These are phyloP conservation scores for Zaprionus vittiger DNA, from an alignment of 1,140 invertebrate genomes.

Conservation along the genomic window DNA sequence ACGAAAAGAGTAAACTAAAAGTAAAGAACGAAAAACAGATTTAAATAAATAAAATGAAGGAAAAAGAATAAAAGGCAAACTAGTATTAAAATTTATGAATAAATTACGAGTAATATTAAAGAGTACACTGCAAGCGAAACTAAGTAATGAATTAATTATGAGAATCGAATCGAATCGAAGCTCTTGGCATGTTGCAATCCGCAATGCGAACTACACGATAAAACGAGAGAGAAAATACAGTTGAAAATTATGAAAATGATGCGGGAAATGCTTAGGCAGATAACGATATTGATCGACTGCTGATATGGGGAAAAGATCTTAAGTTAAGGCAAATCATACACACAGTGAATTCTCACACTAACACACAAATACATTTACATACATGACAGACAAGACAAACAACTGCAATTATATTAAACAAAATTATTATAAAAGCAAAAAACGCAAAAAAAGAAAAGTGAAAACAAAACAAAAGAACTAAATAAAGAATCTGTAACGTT, in stretches of 20 bases:
- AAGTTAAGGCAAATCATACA: slow-evolving; percentile 70
- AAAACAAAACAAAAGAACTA: slow-evolving; percentile 56
- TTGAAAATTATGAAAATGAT: slow-evolving; percentile 33
- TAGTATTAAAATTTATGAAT: slow-evolving; percentile 80
- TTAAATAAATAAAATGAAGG: slow-evolving; percentile 17
- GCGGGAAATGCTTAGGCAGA: slow-evolving; percentile 51
- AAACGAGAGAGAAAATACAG: slow-evolving; percentile 39
- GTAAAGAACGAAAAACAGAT: slow-evolving; percentile 23
- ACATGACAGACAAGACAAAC: slow-evolving; percentile 43
- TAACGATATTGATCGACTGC: slow-evolving; percentile 29
- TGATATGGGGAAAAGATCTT: slow-evolving; percentile 52
- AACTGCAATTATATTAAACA: slow-evolving; percentile 82
- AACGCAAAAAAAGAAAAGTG: slow-evolving; percentile 68
- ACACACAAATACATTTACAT: slow-evolving; percentile 41
- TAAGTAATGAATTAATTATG: slow-evolving; percentile 44
- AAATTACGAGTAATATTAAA: slow-evolving; percentile 72
- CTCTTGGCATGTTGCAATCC: slow-evolving; percentile 20
- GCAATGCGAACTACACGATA: slow-evolving; percentile 28
- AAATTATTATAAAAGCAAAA: slow-evolving; percentile 78
- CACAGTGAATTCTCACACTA: slow-evolving; percentile 16
- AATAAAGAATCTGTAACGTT: slow-evolving; percentile 84
- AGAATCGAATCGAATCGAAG: slow-evolving; percentile 33
- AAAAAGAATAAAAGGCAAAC: slow-evolving; percentile 49
- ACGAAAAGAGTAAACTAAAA: slow-evolving; percentile 26
- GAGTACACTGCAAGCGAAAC: slow-evolving; percentile 46